Conservation (phyloP, 2,797 vertebrate genomes). For the Sarcophilus harrisii region DNA sequence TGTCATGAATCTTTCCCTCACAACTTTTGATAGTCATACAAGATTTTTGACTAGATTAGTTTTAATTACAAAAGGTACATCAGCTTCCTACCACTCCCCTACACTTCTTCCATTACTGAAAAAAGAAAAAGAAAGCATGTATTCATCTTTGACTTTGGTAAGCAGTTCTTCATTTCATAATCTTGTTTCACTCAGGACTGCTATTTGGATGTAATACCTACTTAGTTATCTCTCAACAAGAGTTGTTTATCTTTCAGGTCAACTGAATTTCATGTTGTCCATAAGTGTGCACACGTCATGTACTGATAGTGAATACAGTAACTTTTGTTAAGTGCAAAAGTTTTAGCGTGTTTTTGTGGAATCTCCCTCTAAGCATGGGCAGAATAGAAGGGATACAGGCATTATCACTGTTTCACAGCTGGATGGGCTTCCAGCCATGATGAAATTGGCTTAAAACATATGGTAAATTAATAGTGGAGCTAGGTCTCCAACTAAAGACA, state of each 20-base stretch:
- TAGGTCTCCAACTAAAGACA: background rate
- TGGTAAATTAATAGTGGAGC: background rate
- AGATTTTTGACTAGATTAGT: background rate
- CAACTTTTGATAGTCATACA: background rate
- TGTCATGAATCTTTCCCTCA: background rate
- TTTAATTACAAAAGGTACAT: background rate
- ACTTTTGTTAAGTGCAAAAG: background rate
- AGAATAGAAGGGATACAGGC: background rate
- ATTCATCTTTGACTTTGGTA: background rate
- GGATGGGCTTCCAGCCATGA: background rate
- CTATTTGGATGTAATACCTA: background rate
- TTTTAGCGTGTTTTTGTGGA: background rate
- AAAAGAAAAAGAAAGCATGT: background rate
- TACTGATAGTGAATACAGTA: background rate
- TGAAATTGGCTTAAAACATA: background rate
- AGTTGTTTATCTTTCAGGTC: background rate
- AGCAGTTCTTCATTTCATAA: background rate
- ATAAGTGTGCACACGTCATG: background rate
- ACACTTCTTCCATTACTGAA: background rate
- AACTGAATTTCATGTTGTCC: background rate
- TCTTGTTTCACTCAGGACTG: background rate
- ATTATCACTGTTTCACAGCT: background rate
- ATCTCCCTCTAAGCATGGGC: conserved; percentile 23
- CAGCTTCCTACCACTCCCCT: background rate
- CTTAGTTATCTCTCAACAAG: background rate